Conservation (phyloP, 2,113 vertebrate genomes). For the Turdus rufiventris region DNA sequence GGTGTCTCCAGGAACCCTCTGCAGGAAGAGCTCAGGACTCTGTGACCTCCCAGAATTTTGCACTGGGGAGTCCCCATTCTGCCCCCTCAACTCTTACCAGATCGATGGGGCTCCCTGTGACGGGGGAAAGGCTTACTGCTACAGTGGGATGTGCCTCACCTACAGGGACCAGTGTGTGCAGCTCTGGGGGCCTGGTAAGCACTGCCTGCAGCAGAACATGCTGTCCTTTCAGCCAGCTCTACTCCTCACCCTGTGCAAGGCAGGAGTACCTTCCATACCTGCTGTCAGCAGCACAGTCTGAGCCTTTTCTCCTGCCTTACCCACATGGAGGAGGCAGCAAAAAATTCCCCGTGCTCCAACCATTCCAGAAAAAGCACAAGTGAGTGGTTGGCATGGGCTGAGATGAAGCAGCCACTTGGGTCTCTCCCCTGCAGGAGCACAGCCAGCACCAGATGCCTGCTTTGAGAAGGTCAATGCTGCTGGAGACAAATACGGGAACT, state of each 20-base stretch:
- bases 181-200: slow-evolving; percentile 88
- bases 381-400: neutral
- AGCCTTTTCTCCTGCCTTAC: neutral
- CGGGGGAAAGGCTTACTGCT: slow-evolving; percentile 85
- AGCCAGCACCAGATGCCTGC: slow-evolving; percentile 84
- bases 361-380: neutral
- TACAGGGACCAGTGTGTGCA: slow-evolving; percentile 89
- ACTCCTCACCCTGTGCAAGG: neutral
- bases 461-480: slow-evolving; percentile 89
- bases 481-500: slow-evolving; percentile 92
- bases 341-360: neutral
- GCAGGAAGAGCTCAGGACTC: slow-evolving; percentile 77
- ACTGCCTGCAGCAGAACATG: neutral
- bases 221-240: neutral
- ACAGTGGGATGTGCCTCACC: slow-evolving; percentile 95
- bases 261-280: neutral
- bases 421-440: slow-evolving; percentile 77
- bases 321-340: neutral
- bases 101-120: slow-evolving; percentile 85
- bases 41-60: slow-evolving; percentile 95
- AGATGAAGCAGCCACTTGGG: neutral
- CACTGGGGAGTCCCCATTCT: slow-evolving; percentile 84
- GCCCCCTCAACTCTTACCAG: slow-evolving; percentile 91
- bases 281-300: neutral
- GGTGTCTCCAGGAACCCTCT: slow-evolving; percentile 81